A percentile compares a stretch with the other conserved stretches of the same genome.
phyloP scores from a whole-genome alignment of 2,113 vertebrate species.

The Rafetus swinhoei region DNA sequence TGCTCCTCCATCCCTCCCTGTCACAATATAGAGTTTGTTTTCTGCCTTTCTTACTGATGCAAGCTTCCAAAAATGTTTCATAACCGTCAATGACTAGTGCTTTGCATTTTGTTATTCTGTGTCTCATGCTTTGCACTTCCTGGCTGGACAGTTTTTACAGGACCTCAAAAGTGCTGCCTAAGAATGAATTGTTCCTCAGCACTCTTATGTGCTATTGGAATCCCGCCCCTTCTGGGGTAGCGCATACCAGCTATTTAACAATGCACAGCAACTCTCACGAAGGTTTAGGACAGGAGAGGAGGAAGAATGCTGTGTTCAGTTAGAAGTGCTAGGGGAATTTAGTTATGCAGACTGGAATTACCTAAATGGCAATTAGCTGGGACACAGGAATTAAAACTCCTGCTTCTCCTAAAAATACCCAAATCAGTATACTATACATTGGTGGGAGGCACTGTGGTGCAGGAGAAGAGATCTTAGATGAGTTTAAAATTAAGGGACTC shows the following conservation, averaged over 20 bases:
- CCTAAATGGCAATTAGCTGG: not conserved
- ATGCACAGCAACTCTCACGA: accelerated
- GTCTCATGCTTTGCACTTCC: not conserved
- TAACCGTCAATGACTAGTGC: not conserved
- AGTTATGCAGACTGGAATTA: not conserved
- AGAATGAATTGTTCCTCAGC: not conserved
- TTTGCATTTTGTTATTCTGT: not conserved
- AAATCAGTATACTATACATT: not conserved
- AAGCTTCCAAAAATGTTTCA: constrained; percentile 13
- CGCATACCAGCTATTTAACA: not conserved
- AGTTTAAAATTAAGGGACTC: not conserved
- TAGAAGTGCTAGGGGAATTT: not conserved
- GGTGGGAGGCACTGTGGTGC: accelerated
- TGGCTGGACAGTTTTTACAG: not conserved
- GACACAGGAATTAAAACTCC: not conserved
- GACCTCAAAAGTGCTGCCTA: not conserved
- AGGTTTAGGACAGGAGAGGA: not conserved
- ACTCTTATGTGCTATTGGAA: not conserved
- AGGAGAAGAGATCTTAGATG: not conserved
- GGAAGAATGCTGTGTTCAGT: not conserved
- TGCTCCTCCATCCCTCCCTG: not conserved
- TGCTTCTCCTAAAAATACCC: not conserved
- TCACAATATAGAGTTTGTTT: not conserved
- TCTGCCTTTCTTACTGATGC: not conserved
- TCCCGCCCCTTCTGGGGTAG: not conserved